Conservation (phyloP, 2,888 invertebrate species). For the Proisotoma minuta region DNA sequence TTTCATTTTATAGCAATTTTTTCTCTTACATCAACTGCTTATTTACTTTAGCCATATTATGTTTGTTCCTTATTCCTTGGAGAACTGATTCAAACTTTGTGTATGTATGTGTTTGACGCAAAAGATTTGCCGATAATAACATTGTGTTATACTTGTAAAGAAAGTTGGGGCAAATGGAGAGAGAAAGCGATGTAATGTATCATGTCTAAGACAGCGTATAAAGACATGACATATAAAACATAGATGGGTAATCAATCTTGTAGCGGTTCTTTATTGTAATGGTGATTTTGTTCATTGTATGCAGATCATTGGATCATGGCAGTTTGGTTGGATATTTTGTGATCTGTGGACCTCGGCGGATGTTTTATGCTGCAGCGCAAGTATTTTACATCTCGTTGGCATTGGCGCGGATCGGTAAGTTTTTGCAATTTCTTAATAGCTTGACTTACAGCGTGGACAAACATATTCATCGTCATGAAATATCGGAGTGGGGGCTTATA, state of each 20-base stretch:
- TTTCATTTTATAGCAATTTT: slow-evolving; percentile 7
- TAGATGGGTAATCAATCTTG: slow-evolving; percentile 42
- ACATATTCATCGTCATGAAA: slow-evolving; percentile 45
- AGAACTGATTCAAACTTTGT: too few relatives aligned
- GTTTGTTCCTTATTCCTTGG: too few relatives aligned
- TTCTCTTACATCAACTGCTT: slow-evolving; percentile 3
- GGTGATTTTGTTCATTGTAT: slow-evolving; percentile 32
- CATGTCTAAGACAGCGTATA: slow-evolving; percentile 10
- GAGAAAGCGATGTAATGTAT: background rate
- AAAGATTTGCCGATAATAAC: too few relatives aligned
- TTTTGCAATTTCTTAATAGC: too few relatives aligned
- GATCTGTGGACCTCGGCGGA: slow-evolving; percentile 60
- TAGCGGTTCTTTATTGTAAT: slow-evolving; percentile 39
- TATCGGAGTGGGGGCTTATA: slow-evolving; percentile 42
- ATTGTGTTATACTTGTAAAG: too few relatives aligned
- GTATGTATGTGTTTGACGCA: too few relatives aligned
- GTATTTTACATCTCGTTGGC: slow-evolving; percentile 73
- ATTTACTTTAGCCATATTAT: too few relatives aligned
- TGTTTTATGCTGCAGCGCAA: slow-evolving; percentile 83
- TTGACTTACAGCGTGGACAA: slow-evolving; percentile 35
- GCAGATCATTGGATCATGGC: slow-evolving; percentile 73
- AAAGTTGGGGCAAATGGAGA: background rate
- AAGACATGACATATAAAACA: slow-evolving; percentile 7
- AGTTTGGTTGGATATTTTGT: slow-evolving; percentile 78
- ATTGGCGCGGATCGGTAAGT: slow-evolving; percentile 73